Conservation (phyloP, 2,797 vertebrate genomes). For the Pelochelys cantorii region DNA sequence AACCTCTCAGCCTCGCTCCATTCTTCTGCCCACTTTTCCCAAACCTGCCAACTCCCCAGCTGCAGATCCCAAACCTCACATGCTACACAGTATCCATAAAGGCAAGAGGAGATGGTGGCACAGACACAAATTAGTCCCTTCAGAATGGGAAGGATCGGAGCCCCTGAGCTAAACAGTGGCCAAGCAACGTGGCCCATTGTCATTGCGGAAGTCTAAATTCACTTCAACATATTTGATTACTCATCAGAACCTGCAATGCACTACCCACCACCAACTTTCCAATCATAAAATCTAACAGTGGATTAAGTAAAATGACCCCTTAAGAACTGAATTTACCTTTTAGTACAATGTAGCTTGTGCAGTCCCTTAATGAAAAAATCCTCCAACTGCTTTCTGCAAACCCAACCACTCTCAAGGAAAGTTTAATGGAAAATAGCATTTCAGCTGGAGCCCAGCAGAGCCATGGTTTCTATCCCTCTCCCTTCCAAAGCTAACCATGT, state of each 20-base stretch:
- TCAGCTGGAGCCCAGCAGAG: not conserved
- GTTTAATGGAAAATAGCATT: not conserved
- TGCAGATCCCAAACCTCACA: not conserved
- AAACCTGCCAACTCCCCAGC: not conserved
- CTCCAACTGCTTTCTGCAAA: not conserved
- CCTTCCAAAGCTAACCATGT: not conserved
- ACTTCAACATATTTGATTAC: not conserved
- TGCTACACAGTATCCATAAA: not conserved
- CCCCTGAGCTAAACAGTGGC: not conserved
- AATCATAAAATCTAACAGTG: not conserved
- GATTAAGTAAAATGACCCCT: constrained; percentile 4
- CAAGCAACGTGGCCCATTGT: not conserved
- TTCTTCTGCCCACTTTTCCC: not conserved
- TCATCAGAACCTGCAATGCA: not conserved
- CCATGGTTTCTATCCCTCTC: constrained; percentile 14
- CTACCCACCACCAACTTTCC: not conserved
- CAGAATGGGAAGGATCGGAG: constrained; percentile 1
- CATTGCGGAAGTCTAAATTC: not conserved
- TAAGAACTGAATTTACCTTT: not conserved
- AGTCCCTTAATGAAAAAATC: not conserved
- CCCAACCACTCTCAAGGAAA: not conserved
- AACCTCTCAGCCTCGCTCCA: not conserved
- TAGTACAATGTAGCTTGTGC: rapidly evolving
- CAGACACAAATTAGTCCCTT: not conserved
- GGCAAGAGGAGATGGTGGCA: not conserved